Conservation (phyloP, 92 coral and sea anemone species). For the Epizoanthus illoricatus region DNA sequence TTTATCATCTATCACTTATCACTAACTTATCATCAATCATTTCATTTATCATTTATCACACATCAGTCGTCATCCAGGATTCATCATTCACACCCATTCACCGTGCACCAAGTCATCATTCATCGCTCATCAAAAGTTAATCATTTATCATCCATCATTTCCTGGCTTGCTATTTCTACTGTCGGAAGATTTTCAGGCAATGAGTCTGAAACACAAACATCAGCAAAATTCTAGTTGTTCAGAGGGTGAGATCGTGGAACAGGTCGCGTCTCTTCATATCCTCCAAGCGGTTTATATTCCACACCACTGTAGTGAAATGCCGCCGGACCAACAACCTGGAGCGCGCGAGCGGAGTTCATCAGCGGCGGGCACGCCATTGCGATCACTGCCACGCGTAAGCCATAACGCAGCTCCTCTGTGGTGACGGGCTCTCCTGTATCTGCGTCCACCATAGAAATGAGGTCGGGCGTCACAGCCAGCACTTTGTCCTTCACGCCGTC, state of each 20-base stretch:
- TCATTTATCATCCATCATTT: too few relatives aligned
- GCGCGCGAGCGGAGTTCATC: conserved; percentile 64
- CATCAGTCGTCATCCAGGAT: too few relatives aligned
- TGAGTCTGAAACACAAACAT: too few relatives aligned
- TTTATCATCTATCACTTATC: too few relatives aligned
- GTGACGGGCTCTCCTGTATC: conserved; percentile 90
- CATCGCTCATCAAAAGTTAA: too few relatives aligned
- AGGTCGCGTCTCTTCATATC: conserved; percentile 67
- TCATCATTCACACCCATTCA: too few relatives aligned
- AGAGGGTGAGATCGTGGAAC: conserved; percentile 49
- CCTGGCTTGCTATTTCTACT: too few relatives aligned
- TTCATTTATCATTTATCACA: too few relatives aligned
- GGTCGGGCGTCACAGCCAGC: conserved; percentile 83
- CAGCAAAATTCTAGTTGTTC: too few relatives aligned
- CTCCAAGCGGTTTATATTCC: conserved; percentile 61
- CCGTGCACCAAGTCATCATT: too few relatives aligned
- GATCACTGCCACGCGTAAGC: conserved; percentile 86
- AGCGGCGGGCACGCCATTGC: conserved; percentile 75
- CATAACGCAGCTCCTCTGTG: conserved; percentile 91
- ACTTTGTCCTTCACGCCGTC: conserved; percentile 61
- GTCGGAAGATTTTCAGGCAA: too few relatives aligned
- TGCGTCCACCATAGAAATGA: conserved; percentile 81
- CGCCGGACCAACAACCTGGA: conserved; percentile 78
- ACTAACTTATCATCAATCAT: too few relatives aligned
- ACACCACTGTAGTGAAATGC: conserved; percentile 81